phyloP scores from a whole-genome alignment of 2,888 invertebrate species.

The Andrena praecox region DNA sequence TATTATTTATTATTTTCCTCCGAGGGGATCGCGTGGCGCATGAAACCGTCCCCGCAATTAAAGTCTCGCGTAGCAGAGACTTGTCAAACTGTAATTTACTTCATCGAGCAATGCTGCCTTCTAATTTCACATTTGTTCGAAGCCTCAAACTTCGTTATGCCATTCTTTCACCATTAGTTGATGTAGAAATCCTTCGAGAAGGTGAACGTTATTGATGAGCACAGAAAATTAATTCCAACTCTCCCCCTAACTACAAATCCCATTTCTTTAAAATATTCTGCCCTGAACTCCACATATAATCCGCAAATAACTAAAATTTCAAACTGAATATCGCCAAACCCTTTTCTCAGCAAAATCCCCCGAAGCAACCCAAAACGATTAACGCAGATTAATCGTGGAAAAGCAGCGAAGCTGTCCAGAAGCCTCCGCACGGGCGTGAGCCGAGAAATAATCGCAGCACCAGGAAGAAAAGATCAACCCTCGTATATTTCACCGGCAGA shows the following conservation, averaged over 20 bases:
- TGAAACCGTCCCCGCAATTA: constrained; percentile 58
- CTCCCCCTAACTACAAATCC: too few relatives aligned
- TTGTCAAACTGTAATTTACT: constrained; percentile 22
- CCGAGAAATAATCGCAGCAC: constrained; percentile 1
- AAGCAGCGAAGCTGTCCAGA: background rate
- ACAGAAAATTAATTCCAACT: background rate
- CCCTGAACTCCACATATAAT: too few relatives aligned
- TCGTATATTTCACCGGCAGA: constrained; percentile 14
- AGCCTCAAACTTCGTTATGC: background rate
- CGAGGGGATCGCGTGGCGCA: constrained; percentile 53
- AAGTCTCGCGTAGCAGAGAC: constrained; percentile 38
- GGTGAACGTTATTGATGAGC: too few relatives aligned
- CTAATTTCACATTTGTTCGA: constrained; percentile 2
- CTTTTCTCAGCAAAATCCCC: background rate
- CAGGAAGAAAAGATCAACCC: constrained; percentile 13
- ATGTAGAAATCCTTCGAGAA: background rate
- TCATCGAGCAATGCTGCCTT: background rate
- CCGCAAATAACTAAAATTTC: background rate
- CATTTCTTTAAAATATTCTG: background rate
- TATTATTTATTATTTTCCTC: constrained; percentile 70
- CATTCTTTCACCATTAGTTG: too few relatives aligned
- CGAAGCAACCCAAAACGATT: background rate
- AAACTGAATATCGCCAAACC: background rate
- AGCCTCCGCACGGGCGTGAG: constrained; percentile 5
- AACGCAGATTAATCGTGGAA: constrained; percentile 31